These are phyloP conservation scores for Pyrochroa serraticornis DNA, from an alignment of 2,888 invertebrate species.

Conservation along the genomic window DNA sequence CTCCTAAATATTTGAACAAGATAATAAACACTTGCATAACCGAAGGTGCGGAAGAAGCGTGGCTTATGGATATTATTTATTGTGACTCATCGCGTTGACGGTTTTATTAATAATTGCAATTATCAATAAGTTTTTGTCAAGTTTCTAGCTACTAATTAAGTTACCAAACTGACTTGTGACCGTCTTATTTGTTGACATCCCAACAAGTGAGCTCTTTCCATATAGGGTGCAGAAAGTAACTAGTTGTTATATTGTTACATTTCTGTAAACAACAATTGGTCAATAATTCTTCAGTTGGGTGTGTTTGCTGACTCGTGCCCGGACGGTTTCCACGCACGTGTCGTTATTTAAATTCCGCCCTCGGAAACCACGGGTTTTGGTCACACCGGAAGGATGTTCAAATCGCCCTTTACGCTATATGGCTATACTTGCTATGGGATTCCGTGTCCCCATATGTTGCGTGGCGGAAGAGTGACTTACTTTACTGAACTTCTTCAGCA, in stretches of 20 bases:
- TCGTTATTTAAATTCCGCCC: slow-evolving; percentile 7
- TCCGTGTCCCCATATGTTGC: slow-evolving; percentile 31
- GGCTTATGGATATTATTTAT: too few relatives aligned
- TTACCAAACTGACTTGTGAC: slow-evolving; percentile 6
- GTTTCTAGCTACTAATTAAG: slow-evolving; percentile 1
- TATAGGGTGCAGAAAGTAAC: too few relatives aligned
- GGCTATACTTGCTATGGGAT: slow-evolving; percentile 35
- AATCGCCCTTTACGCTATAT: slow-evolving; percentile 35
- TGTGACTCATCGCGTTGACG: too few relatives aligned
- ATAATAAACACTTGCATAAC: too few relatives aligned
- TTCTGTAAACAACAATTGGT: slow-evolving; percentile 5
- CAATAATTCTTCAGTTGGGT: too few relatives aligned
- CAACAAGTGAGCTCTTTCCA: too few relatives aligned
- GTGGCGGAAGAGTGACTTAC: neutral
- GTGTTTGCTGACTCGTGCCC: slow-evolving; percentile 15
- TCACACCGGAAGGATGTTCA: slow-evolving; percentile 43
- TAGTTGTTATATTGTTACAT: neutral
- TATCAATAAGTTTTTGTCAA: too few relatives aligned
- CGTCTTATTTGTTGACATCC: neutral
- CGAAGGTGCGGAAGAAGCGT: too few relatives aligned
- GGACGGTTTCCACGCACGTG: slow-evolving; percentile 3
- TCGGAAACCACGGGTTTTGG: slow-evolving; percentile 30
- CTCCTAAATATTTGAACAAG: too few relatives aligned
- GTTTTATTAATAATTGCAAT: too few relatives aligned
- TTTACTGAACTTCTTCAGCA: neutral